Percentiles rank a stretch among this genome's conserved stretches.
These are phyloP conservation scores for Hipparchia sbordonii DNA, from an alignment of 2,888 invertebrate species.

Conservation along the genomic window DNA sequence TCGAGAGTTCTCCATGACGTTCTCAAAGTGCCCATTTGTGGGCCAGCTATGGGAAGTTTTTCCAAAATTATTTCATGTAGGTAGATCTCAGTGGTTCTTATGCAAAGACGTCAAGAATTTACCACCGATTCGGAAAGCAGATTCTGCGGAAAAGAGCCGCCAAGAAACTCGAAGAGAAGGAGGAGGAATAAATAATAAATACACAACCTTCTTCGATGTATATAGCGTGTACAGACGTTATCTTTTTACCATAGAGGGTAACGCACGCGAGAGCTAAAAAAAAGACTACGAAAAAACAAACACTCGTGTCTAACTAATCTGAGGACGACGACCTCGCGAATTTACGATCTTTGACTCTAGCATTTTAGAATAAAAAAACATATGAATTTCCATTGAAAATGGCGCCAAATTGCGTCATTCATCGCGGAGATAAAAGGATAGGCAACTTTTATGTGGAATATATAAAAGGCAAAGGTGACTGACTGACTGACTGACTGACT, in stretches of 20 bases:
- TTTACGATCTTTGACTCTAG: conserved; percentile 48
- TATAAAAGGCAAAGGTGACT: too few species aligned
- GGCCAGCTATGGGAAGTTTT: too few species aligned
- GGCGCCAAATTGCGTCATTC: conserved; percentile 42
- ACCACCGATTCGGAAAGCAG: too few species aligned
- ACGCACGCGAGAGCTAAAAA: conserved; percentile 69
- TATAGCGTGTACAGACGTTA: not conserved
- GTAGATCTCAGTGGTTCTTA: too few species aligned
- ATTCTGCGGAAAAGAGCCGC: too few species aligned
- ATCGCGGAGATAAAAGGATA: conserved; percentile 17
- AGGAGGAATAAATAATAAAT: not conserved
- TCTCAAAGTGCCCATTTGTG: too few species aligned
- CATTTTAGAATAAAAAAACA: conserved; percentile 54
- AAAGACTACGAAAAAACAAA: conserved; percentile 60
- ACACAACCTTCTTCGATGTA: not conserved
- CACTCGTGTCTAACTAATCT: conserved; percentile 66
- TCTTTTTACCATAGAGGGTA: conserved; percentile 55
- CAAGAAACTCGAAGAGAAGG: too few species aligned
- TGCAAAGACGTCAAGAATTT: too few species aligned
- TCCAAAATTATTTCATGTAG: too few species aligned
- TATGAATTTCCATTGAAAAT: conserved; percentile 44
- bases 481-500: too few species aligned
- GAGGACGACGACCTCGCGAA: conserved; percentile 72
- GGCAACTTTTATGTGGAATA: not conserved
- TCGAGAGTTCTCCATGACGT: too few species aligned